Evolutionary conservation across 2,888 invertebrate genomes (phyloP), one percentile per base, ranked within the genome.

Genomic region (Lacanobia wlatinum): DNA sequence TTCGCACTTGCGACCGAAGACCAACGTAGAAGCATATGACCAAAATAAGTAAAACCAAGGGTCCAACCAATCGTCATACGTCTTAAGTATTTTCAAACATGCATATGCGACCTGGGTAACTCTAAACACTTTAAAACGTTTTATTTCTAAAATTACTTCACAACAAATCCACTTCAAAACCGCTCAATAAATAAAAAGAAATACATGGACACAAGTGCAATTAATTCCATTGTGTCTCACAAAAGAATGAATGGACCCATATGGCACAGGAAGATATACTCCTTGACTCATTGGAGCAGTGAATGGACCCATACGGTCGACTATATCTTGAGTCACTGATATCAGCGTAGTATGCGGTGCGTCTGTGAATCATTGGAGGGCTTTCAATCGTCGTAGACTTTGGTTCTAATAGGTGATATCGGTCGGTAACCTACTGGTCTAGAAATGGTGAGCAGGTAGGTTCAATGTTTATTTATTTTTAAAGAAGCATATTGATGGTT

Each of bases 281-380:
- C 53, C 56, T 79, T 78, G 78, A 78, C 70, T 78, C 78, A 79
- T 43, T 34, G 52, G 52, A 21, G 52, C 38, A 59, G 12, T 40
- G 68, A 73, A 68, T 75, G 75, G 6, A 21, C 23, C 66, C 58
- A 52, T 8, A 28, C 8, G 40, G 34, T 10, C 9, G 58, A 40
- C 28, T 50, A 50, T 53, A 60, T 69, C 73, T 74, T 74, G 68
- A 74, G 59, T 74, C 76, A 74, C 53, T 23, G 21, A 40, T 79
- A 79, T 64, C 59, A 55, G 40, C 43, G 34, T 14, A 55, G 65
- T 38, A 10, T 38, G 75, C 56, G 69, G 14, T 74, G 63, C 52
- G n/a, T 53, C 43, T 18, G 48, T 78, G 74, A 78, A 56, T 78
- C 78, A 78, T 16, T 38, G 18, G 28, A 73, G 46, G 50, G 46